These are phyloP conservation scores for Dastarcus helophoroides DNA, from an alignment of 2,888 invertebrate genomes.

Conservation along the genomic window DNA sequence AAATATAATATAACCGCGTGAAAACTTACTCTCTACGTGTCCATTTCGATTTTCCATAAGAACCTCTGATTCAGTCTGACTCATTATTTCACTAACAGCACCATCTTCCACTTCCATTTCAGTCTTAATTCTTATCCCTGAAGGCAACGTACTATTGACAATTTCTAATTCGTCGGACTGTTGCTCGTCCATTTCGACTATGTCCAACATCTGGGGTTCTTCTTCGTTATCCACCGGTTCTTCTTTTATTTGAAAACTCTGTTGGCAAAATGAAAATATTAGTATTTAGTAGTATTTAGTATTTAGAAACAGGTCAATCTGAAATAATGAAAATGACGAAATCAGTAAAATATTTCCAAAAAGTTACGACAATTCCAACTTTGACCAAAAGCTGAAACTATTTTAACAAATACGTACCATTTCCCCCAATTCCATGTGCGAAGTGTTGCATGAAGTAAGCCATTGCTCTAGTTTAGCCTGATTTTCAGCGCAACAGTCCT, in stretches of 20 bases:
- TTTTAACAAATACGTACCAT: too few species aligned
- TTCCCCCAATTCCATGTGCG: too few species aligned
- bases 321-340: not conserved
- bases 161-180: slow-evolving; percentile 7
- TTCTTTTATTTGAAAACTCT: slow-evolving; percentile 30
- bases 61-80: too few species aligned
- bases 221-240: slow-evolving; percentile 24
- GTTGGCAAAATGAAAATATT: slow-evolving; percentile 14
- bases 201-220: too few species aligned
- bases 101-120: slow-evolving; percentile 6
- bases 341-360: not conserved
- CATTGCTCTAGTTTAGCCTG: slow-evolving; percentile 53
- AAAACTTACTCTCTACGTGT: too few species aligned
- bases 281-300: too few species aligned
- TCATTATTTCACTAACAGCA: slow-evolving; percentile 4
- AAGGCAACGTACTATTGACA: not conserved
- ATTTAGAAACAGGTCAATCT: too few species aligned
- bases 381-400: too few species aligned
- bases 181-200: too few species aligned
- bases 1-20: too few species aligned
- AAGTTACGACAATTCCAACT: not conserved
- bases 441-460: slow-evolving; percentile 30
- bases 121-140: not conserved
- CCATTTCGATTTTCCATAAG: too few species aligned
- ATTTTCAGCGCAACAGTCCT: slow-evolving; percentile 50